Conservation (phyloP, 2,113 vertebrate species). For the Rhinopomastus cyanomelas region DNA sequence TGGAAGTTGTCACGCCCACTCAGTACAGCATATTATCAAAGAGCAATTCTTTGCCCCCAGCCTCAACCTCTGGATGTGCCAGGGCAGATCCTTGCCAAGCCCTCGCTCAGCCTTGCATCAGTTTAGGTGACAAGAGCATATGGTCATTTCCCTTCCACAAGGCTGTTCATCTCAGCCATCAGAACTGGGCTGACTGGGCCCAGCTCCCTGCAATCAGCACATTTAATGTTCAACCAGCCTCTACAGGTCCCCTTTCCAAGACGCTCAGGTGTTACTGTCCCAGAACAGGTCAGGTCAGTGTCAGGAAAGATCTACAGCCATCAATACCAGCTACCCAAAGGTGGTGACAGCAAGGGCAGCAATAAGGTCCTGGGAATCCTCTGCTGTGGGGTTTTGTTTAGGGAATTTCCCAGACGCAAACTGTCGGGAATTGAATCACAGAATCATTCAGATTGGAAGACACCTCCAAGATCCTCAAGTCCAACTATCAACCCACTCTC, state of each 20-base stretch:
- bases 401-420: background rate
- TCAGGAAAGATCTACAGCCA: background rate
- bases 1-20: background rate
- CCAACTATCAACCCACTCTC: no score
- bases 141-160: background rate
- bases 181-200: background rate
- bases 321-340: background rate
- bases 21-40: background rate
- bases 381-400: background rate
- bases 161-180: background rate
- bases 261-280: background rate
- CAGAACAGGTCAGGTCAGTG: background rate
- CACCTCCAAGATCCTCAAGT: no score
- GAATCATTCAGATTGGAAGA: no score
- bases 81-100: background rate
- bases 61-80: background rate
- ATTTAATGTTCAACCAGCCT: background rate
- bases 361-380: background rate
- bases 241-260: background rate
- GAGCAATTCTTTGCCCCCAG: background rate
- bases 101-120: background rate
- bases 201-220: background rate
- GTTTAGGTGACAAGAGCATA: background rate
- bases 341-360: background rate
- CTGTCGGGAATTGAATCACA: background rate